Base-by-base conservation (phyloP, 2,113 vertebrate genomes). In the Suncus etruscus region DNA sequence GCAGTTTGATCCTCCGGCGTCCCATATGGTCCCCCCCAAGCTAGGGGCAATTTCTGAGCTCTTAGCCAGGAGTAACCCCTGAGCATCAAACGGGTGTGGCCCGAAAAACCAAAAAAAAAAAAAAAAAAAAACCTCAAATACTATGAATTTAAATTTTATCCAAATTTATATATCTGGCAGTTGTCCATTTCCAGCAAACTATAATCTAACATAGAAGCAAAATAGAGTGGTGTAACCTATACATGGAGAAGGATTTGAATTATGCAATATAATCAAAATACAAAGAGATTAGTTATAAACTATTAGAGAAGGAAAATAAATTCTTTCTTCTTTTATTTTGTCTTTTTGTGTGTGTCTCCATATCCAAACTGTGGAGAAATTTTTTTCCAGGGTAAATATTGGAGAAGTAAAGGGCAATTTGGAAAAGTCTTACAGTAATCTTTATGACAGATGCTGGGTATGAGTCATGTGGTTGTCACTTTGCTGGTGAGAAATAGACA, bases 381-480 rank as follows among this genome's bases (percentile, higher is more conserved):
- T 11, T 31, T 54, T 63, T 29, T 51, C 68, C 54, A 76, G 45
- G 32, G 24, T 89, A 93, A 86, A 86, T 70, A 51, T 2, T 61
- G 22, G 39, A 83, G 54, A 88, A 66, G 6, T 18, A 83, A 83
- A 75, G 68, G 89, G 20, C 45, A 80, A 50, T 66, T 79, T 91
- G 82, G 86, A 76, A 39, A 83, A 70, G 18, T 70, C 51, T 72
- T 88, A 81, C 16, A 39, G 32, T 91, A 94, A 91, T 80, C 72
- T 32, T 58, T 54, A 63, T 91, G 66, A 79, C 72, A 89, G 81
- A 91, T 91, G 86, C 84, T 91, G 86, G 74, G 45, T 89, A 83
- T 72, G 47, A 66, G 25, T 58, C 51, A 22, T 73, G 47, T 61
- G 45, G 20, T 87, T 87, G 63, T 91, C 69, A 91, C 50, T 51